These are phyloP conservation scores for Lepidochrysops patricia DNA, from an alignment of 2,888 invertebrate genomes.

Conservation along the genomic window DNA sequence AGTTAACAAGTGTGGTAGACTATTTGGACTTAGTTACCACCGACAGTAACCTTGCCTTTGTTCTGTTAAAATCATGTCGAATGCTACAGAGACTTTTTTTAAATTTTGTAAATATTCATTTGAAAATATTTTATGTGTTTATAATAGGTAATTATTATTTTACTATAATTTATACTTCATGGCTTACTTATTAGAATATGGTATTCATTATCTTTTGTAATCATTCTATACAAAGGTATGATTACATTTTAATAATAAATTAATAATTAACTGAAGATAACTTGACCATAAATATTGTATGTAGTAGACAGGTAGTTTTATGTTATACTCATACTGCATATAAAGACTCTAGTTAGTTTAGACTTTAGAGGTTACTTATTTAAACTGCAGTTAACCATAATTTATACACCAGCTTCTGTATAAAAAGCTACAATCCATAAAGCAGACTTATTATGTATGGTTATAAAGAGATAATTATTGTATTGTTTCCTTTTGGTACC, in stretches of 20 bases:
- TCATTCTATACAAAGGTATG: not conserved
- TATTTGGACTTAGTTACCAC: not conserved
- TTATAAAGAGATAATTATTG: slow-evolving; percentile 39
- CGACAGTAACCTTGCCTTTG: not conserved
- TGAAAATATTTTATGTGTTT: not conserved
- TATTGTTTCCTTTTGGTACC: slow-evolving; percentile 60
- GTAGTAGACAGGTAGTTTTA: not conserved
- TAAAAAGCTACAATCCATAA: slow-evolving; percentile 6
- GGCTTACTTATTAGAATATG: not conserved
- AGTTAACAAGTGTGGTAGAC: not conserved
- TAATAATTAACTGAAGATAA: not conserved
- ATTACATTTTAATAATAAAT: not conserved
- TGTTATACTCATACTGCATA: not conserved
- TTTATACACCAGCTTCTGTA: not conserved
- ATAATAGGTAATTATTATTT: no score
- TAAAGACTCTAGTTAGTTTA: not conserved
- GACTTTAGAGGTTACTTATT: not conserved
- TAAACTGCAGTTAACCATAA: not conserved
- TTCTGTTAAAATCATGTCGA: not conserved
- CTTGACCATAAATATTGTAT: not conserved
- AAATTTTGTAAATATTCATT: not conserved
- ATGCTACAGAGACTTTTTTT: not conserved
- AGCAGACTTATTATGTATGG: slow-evolving; percentile 19
- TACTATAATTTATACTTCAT: not conserved
- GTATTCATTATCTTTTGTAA: not conserved